Evolutionary conservation across 2,888 invertebrate species (phyloP), one percentile per base, ranked within the genome.

Genomic region (Phragmatobia fuliginosa): DNA sequence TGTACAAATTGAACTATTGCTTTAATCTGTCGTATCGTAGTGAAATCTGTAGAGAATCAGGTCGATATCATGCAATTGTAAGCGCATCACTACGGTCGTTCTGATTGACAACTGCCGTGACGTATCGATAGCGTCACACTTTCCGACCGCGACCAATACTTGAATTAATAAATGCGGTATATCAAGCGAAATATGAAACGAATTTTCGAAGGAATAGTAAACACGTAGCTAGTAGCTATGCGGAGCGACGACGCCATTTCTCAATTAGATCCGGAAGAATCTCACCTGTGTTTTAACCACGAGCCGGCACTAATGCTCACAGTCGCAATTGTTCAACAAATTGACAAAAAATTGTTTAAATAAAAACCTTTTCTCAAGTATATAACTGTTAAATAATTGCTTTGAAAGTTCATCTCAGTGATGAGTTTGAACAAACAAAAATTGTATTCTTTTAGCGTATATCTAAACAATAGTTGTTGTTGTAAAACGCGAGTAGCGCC

Each of bases 261-360:
- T 85, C 92, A 89, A 92, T 94, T 93, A 93, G 93, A 93, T 93
- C 86, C 94, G 93, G 92, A 94, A 94, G 92, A 90, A 83, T 85
- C 84, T 88, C 84, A 86, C 83, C 82, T 81, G 85, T 79, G 86
- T 85, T 85, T 80, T 71, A 85, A 82, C 84, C 85, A 85, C 84
- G 82, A 83, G 89, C 88, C 88, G 88, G 85, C 87, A 87, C 89
- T 92, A 90, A 91, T 89, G 87, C 77, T 77, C 80, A 74, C 74
- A 77, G 74, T 75, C 79, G 77, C 83, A 80, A 84, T 86, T 85
- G 85, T 83, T 81, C 73, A 83, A 78, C 76, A 85, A 86, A 88
- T 85, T 84, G 81, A 77, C 86, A 78, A 85, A 85, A 81, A 82
- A 73, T 71, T 81, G 83, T 82, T 82, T 80, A 84, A 84, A 84